phyloP scores from a whole-genome alignment of 2,113 vertebrate genomes.

The Megaceryle maxima region DNA sequence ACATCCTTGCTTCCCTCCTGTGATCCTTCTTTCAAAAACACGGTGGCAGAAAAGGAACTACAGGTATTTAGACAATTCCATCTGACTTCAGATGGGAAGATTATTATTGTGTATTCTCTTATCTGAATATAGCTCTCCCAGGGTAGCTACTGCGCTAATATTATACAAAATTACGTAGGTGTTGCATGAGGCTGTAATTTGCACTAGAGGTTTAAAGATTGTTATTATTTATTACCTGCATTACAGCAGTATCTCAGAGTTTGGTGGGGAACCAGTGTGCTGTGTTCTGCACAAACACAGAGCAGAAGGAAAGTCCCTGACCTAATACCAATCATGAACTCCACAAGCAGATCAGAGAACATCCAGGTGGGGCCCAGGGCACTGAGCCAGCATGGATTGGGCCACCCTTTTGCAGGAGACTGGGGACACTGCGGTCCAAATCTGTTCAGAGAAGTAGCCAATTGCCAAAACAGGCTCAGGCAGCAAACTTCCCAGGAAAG shows the following conservation, averaged over 20 bases:
- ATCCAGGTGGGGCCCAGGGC: conserved; percentile 54
- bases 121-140: conserved; percentile 34
- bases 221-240: conserved; percentile 65
- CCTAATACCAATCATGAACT: conserved; percentile 44
- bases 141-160: conserved; percentile 32
- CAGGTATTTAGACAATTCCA: neutral
- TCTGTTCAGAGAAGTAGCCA: neutral
- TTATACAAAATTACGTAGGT: conserved; percentile 62
- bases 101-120: conserved; percentile 39
- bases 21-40: neutral
- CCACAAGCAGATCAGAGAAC: conserved; percentile 62
- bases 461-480: neutral
- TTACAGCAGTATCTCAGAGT: conserved; percentile 24
- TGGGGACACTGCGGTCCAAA: neutral
- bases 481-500: neutral
- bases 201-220: conserved; percentile 52
- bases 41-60: neutral
- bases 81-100: neutral
- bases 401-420: neutral
- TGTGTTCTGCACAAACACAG: conserved; percentile 9
- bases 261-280: conserved; percentile 18
- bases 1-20: neutral
- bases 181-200: conserved; percentile 64
- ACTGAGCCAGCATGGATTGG: neutral
- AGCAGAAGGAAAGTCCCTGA: conserved; percentile 66